These are phyloP conservation scores for Venustoraphidia nigricollis DNA, from an alignment of 2,888 invertebrate species.

Conservation along the genomic window DNA sequence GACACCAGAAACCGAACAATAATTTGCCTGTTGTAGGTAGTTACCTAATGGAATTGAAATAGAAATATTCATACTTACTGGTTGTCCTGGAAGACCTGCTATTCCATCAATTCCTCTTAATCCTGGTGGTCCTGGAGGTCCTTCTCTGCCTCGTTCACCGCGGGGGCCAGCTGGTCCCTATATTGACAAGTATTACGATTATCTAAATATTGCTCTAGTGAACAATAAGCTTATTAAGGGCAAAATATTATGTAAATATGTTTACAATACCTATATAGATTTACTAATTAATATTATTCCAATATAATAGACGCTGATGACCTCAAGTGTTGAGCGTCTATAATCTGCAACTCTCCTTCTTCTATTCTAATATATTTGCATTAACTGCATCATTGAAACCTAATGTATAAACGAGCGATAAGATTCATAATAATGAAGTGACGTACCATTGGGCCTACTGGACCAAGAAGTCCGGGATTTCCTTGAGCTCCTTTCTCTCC, in stretches of 20 bases:
- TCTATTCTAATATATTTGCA: background rate
- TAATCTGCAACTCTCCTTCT: too few relatives aligned
- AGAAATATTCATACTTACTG: slow-evolving; percentile 30
- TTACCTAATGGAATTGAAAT: too few relatives aligned
- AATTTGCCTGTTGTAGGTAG: too few relatives aligned
- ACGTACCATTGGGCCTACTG: slow-evolving; percentile 49
- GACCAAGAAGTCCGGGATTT: slow-evolving; percentile 50
- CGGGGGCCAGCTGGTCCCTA: slow-evolving; percentile 66
- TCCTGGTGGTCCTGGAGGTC: slow-evolving; percentile 61
- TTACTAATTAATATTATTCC: too few relatives aligned
- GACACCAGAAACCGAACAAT: too few relatives aligned
- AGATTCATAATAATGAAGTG: slow-evolving; percentile 9
- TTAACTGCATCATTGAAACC: background rate
- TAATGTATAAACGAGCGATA: background rate
- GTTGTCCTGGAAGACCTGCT: slow-evolving; percentile 58
- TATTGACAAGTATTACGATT: slow-evolving; percentile 2
- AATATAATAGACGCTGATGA: too few relatives aligned
- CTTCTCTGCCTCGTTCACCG: slow-evolving; percentile 75
- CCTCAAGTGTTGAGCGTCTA: too few relatives aligned
- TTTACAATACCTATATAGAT: too few relatives aligned
- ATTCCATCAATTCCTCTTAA: slow-evolving; percentile 66
- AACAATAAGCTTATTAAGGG: too few relatives aligned
- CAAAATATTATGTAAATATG: too few relatives aligned
- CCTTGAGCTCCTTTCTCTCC: slow-evolving; percentile 68
- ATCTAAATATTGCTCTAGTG: too few relatives aligned